These are phyloP conservation scores for Microctonus hyperodae DNA, from an alignment of 2,888 invertebrate genomes.

Conservation along the genomic window DNA sequence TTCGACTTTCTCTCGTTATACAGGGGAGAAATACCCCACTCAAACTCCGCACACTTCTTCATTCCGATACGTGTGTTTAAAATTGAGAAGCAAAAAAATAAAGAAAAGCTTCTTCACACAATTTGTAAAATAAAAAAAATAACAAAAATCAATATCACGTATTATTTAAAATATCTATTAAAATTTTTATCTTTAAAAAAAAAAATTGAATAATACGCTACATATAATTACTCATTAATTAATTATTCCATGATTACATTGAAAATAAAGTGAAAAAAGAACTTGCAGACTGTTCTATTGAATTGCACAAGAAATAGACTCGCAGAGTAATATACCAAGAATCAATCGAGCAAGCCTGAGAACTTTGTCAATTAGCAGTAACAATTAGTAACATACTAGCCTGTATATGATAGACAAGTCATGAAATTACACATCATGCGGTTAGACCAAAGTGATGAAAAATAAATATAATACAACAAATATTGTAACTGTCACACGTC, in stretches of 20 bases:
- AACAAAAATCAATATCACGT: not conserved
- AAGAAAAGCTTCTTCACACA: not conserved
- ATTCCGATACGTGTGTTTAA: not conserved
- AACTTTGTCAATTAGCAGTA: constrained; percentile 60
- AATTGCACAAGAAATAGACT: constrained; percentile 29
- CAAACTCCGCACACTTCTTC: constrained; percentile 2
- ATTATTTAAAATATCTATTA: no score
- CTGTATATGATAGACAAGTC: not conserved
- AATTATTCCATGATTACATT: no score
- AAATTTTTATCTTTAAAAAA: no score
- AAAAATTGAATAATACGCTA: no score
- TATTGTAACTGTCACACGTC: not conserved
- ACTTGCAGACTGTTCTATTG: not conserved
- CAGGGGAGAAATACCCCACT: constrained; percentile 18
- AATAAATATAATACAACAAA: constrained; percentile 44
- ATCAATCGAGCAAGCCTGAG: constrained; percentile 52
- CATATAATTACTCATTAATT: no score
- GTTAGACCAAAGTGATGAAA: constrained; percentile 43
- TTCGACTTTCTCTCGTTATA: constrained; percentile 42
- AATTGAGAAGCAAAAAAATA: not conserved
- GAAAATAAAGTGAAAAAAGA: no score
- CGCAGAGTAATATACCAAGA: constrained; percentile 35
- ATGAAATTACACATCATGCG: constrained; percentile 24
- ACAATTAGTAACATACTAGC: constrained; percentile 55
- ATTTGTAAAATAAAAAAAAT: not conserved